These are phyloP conservation scores for Conus betulinus DNA, from an alignment of 1,140 invertebrate genomes.

Conservation along the genomic window DNA sequence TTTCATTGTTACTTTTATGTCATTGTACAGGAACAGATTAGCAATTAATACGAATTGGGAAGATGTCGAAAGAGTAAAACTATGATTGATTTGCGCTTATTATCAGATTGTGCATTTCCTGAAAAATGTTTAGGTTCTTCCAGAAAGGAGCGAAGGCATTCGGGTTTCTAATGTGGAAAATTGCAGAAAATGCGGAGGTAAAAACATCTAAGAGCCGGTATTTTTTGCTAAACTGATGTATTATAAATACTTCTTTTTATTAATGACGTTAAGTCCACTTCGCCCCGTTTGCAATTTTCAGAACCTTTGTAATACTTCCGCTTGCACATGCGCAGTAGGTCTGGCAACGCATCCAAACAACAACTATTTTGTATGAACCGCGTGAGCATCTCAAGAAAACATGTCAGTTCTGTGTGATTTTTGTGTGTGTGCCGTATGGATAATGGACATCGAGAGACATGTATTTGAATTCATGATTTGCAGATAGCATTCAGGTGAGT, in stretches of 20 bases:
- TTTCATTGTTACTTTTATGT: too few relatives aligned
- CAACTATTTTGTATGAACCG: constrained; percentile 38
- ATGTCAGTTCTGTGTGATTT: neutral
- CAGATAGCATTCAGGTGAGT: constrained; percentile 3
- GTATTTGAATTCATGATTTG: neutral
- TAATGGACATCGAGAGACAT: neutral
- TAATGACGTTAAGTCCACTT: too few relatives aligned
- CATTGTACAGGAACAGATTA: neutral
- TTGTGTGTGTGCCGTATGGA: neutral
- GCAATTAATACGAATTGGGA: neutral
- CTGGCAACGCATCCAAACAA: constrained; percentile 52
- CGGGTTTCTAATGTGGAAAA: too few relatives aligned
- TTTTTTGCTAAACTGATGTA: too few relatives aligned
- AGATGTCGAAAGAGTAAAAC: neutral
- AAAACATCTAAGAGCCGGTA: too few relatives aligned
- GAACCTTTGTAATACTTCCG: constrained; percentile 25
- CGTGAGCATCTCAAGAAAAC: constrained; percentile 33
- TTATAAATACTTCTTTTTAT: too few relatives aligned
- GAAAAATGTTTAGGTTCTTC: too few relatives aligned
- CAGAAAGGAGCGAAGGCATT: too few relatives aligned
- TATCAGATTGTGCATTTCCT: too few relatives aligned
- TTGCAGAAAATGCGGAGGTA: too few relatives aligned
- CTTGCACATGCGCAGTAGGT: constrained; percentile 47
- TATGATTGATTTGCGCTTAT: too few relatives aligned
- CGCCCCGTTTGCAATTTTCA: neutral